Percentiles rank a stretch among this genome's conserved stretches.
Conservation (phyloP, 2,888 invertebrate genomes). For the Galeopsomyia nigrocyanea region DNA sequence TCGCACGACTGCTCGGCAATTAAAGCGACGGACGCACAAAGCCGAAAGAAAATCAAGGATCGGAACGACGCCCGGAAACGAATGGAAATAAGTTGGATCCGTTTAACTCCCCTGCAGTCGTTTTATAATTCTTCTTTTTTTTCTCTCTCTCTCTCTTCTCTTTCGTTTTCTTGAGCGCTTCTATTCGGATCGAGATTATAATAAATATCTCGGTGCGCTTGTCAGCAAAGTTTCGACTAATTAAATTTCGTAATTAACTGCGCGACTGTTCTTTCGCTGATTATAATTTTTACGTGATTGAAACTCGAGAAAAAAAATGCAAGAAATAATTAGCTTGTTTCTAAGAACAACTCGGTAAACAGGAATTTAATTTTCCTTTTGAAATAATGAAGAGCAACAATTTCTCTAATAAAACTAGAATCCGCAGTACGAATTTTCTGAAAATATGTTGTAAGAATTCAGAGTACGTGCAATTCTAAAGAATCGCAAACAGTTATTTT, state of each 20-base stretch:
- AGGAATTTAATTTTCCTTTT: too few relatives aligned
- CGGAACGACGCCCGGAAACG: background rate
- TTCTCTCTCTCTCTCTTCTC: background rate
- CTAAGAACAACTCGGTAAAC: too few relatives aligned
- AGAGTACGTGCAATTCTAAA: too few relatives aligned
- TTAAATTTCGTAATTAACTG: slow-evolving; percentile 23
- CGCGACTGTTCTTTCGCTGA: background rate
- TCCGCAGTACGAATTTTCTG: too few relatives aligned
- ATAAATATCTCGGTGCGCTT: slow-evolving; percentile 11
- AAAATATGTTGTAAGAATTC: too few relatives aligned
- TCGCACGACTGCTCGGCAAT: slow-evolving; percentile 29
- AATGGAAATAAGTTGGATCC: slow-evolving; percentile 36
- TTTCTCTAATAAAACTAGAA: too few relatives aligned
- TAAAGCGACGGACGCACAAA: slow-evolving; percentile 31
- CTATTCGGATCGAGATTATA: too few relatives aligned
- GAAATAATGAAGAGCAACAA: too few relatives aligned
- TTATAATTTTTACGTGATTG: background rate
- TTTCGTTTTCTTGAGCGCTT: background rate
- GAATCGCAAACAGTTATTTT: too few relatives aligned
- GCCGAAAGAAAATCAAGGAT: slow-evolving; percentile 44
- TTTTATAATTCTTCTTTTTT: background rate
- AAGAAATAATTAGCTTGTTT: too few relatives aligned
- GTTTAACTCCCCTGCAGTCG: slow-evolving; percentile 11
- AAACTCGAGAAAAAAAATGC: background rate
- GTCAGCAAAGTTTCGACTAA: slow-evolving; percentile 11